Percentiles rank a stretch among this genome's conserved stretches.
phyloP scores from a whole-genome alignment of 2,797 vertebrate species.

The Micropoecilia bifurca region DNA sequence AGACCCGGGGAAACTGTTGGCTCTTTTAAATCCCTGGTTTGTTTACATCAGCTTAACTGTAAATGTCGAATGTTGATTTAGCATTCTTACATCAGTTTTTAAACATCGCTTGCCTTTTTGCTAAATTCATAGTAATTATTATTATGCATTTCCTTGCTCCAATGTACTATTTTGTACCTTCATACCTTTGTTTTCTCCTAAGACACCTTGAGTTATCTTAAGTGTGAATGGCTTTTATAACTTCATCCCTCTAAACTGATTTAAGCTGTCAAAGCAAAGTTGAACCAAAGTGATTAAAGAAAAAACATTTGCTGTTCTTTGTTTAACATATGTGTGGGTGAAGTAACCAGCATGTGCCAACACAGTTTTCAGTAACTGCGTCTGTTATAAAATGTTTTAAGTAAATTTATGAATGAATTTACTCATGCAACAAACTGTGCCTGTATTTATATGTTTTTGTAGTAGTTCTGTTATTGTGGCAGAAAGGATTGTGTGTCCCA shows the following conservation, averaged over 20 bases:
- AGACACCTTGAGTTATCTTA: neutral
- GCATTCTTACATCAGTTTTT: neutral
- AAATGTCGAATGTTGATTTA: neutral
- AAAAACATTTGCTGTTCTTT: slow-evolving; percentile 24
- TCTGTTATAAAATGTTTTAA: slow-evolving; percentile 40
- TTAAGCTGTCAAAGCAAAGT: slow-evolving; percentile 47
- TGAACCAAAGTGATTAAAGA: slow-evolving; percentile 42
- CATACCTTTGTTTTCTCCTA: neutral
- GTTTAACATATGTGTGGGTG: slow-evolving; percentile 56
- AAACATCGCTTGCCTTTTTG: neutral
- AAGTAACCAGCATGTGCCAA: slow-evolving; percentile 33
- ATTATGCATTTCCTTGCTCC: neutral
- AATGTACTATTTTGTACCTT: neutral
- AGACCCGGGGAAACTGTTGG: neutral
- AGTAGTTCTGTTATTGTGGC: slow-evolving; percentile 2
- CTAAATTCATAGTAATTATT: neutral
- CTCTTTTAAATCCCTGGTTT: neutral
- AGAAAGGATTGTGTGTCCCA: slow-evolving; percentile 27
- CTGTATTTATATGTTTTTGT: slow-evolving; percentile 12
- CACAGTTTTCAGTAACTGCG: slow-evolving; percentile 39
- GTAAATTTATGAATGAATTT: slow-evolving; percentile 18
- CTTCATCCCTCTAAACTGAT: slow-evolving; percentile 34
- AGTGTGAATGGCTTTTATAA: neutral
- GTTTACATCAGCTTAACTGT: neutral
- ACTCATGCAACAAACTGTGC: neutral